Conservation (phyloP, 2,888 invertebrate genomes). For the Brenthis hecate region DNA sequence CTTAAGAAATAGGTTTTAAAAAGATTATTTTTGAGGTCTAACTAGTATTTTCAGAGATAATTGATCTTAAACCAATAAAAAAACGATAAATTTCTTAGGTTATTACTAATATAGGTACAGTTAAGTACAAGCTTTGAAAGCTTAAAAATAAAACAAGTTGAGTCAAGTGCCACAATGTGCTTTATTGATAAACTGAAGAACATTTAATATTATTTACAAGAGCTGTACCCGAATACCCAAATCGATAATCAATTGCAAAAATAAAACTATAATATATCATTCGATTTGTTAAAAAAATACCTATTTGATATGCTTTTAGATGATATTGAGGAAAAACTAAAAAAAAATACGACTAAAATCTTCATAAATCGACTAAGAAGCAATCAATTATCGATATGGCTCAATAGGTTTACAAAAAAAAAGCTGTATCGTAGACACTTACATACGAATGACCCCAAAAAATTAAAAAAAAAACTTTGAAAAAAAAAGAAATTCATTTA, state of each 20-base stretch:
- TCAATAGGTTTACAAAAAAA: constrained; percentile 1
- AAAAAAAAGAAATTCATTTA: neutral
- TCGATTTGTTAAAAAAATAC: constrained; percentile 3
- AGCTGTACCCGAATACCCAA: constrained; percentile 42
- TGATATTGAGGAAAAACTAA: constrained; percentile 8
- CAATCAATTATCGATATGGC: constrained; percentile 20
- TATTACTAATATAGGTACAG: no score
- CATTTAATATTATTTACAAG: constrained; percentile 64
- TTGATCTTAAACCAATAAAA: no score
- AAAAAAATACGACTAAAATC: constrained; percentile 2
- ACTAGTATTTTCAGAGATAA: no score
- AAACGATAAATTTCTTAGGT: no score
- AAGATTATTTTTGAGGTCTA: no score
- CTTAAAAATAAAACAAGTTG: constrained; percentile 55
- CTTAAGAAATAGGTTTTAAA: no score
- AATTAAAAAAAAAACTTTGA: constrained; percentile 2
- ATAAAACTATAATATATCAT: neutral
- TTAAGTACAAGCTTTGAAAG: no score
- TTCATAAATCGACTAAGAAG: neutral
- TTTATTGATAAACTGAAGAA: constrained; percentile 74
- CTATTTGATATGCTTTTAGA: constrained; percentile 9
- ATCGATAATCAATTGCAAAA: constrained; percentile 30
- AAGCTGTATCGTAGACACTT: constrained; percentile 6
- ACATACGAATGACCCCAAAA: constrained; percentile 9
- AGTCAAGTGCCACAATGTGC: constrained; percentile 74